Evolutionary conservation across 2,797 vertebrate species (phyloP), one percentile per base, ranked within the genome.

Genomic region (Apogon hyalosoma): DNA sequence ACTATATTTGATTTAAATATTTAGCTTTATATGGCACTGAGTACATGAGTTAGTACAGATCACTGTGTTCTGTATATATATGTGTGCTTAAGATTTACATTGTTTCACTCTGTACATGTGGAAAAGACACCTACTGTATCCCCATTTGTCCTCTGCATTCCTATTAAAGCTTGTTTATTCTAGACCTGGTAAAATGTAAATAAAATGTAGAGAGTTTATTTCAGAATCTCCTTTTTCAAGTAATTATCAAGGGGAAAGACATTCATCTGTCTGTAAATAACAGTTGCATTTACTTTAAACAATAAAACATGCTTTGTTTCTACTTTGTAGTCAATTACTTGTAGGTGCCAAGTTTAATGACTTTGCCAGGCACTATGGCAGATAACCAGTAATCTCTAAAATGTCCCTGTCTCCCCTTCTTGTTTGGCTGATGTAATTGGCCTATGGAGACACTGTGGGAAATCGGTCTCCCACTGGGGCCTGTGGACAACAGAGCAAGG

Each of bases 1-100:
- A 51, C 42, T 24, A 58, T 45, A 55, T 68, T 42, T 33, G 2
- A 15, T 48, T 69, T 1, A 78, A 76, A 83, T 76, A 68, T 82
- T 70, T 73, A 69, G 15, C 7, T 49, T 50, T 48, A 18, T 61
- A 45, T 58, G 53, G 31, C 19, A 19, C 11, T 24, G 56, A 43
- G 45, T 59, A 18, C 15, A 36, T 14, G 13, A 31, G 2, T 12
- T 13, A 10, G 6, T 31, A 36, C 33, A 36, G 33, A 11, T 19
- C 46, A 48, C 19, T 7, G 11, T 12, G 12, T 36, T 36, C 33
- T 36, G 33, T 36, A 10, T 36, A 36, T 36, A 10, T 6, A 6
- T 28, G 6, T 28, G 19, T 21, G 19, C 10, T 36, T 36, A 36
- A 36, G 7, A 36, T 8, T 9, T 36, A 36, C 9, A 36, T 10